These are phyloP conservation scores for Tyria jacobaeae DNA, from an alignment of 2,888 invertebrate species.

Conservation along the genomic window DNA sequence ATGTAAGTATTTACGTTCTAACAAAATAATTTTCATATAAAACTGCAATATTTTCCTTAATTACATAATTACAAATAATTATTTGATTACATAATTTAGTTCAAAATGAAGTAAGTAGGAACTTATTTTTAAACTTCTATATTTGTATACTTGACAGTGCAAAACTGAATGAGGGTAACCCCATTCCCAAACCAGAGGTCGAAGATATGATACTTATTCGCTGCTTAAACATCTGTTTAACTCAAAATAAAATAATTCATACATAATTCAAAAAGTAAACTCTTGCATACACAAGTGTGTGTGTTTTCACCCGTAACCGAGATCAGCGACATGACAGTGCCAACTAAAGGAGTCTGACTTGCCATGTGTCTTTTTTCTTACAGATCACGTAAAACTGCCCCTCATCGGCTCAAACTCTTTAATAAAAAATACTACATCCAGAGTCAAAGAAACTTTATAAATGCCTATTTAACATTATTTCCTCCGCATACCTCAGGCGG, in stretches of 20 bases:
- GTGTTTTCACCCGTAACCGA: too few relatives aligned
- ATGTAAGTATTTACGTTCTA: too few relatives aligned
- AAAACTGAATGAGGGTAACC: too few relatives aligned
- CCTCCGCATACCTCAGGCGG: conserved; percentile 44
- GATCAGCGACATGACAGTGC: neutral
- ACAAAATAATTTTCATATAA: too few relatives aligned
- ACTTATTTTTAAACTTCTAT: too few relatives aligned
- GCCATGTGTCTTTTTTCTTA: neutral
- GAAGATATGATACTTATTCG: neutral
- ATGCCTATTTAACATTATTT: conserved; percentile 58
- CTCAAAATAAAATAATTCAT: too few relatives aligned
- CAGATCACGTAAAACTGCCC: conserved; percentile 13
- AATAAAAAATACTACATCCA: conserved; percentile 11
- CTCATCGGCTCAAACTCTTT: conserved; percentile 7
- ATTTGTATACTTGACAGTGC: too few relatives aligned
- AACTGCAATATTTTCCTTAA: too few relatives aligned
- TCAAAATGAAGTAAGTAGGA: too few relatives aligned
- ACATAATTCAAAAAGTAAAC: too few relatives aligned
- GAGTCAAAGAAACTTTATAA: conserved; percentile 42
- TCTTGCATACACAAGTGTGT: neutral
- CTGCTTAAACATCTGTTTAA: neutral
- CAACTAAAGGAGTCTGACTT: neutral
- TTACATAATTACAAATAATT: too few relatives aligned
- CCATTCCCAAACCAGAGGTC: neutral
- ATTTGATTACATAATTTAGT: too few relatives aligned